A percentile compares a stretch with the other conserved stretches of the same genome.
Evolutionary conservation across 2,888 invertebrate species (phyloP).

Genomic region (Drosophila anceps): DNA sequence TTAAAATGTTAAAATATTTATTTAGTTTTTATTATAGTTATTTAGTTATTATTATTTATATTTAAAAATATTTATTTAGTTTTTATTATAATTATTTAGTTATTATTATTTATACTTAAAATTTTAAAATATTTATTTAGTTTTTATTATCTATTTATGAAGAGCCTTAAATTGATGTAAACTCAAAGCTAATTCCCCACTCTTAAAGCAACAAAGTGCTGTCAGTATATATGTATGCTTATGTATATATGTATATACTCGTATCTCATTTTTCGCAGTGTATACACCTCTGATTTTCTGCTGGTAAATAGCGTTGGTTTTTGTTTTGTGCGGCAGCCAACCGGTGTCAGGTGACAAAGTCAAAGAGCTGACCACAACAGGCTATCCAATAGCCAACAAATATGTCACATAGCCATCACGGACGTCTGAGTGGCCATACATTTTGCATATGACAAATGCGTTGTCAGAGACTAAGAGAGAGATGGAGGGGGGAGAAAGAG

Average conservation of each 20-base stretch:
- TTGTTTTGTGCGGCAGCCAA: background rate
- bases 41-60: too few species aligned
- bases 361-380: slow-evolving; percentile 31
- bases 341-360: slow-evolving; percentile 16
- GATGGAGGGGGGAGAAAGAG: too few species aligned
- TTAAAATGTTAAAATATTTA: too few species aligned
- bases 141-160: too few species aligned
- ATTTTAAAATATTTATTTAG: too few species aligned
- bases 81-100: too few species aligned
- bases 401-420: slow-evolving; percentile 30
- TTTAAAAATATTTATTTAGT: too few species aligned
- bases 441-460: slow-evolving; percentile 47
- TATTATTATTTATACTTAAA: too few species aligned
- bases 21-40: too few species aligned
- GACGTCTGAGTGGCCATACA: slow-evolving; percentile 30
- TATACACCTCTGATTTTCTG: background rate
- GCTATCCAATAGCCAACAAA: slow-evolving; percentile 28
- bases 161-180: background rate
- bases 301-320: background rate
- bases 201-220: background rate
- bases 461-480: background rate
- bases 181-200: background rate
- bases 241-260: background rate
- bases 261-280: background rate
- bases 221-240: background rate